Evolutionary conservation across 2,888 invertebrate species (phyloP), one percentile per base, ranked within the genome.

Genomic region (Actias luna): DNA sequence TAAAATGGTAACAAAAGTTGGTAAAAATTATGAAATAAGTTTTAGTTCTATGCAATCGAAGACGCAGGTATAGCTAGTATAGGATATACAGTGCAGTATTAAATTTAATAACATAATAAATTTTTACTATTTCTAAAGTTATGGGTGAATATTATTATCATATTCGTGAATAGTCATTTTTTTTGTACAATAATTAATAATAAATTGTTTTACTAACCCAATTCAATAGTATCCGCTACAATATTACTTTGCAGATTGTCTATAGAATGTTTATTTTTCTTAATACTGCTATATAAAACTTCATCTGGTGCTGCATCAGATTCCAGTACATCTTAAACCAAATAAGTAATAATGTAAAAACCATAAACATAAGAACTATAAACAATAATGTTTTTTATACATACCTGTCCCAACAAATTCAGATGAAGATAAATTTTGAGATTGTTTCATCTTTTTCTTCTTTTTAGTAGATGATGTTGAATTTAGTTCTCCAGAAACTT

Each of bases 231-330:
- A n/a, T 18, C 18, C 2, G n/a, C 42, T 42, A 18, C 42, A 8
- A 42, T 42, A n/a, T 18, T 18, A 42, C 42, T 42, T 7, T 42
- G 18, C 5, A 8, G 5, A n/a, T 42, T 18, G 18, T 42, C 42
- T 42, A 18, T 18, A 8, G 42, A 42, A 42, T 42, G 42, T 42
- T 42, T 42, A n/a, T 42, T 42, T 42, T 42, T 42, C 42, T 42
- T 42, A n/a, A 18, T 16, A 5, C 18, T 42, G n/a, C 18, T 5
- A 2, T 70, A 78, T 5, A 77, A 67, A 12, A 78, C 61, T 69
- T 83, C 83, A 27, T 71, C 58, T 7, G 82, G 82, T 2, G 75
- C 71, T 16, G 76, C 79, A 57, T 77, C 75, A 39, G 65, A 68
- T 61, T 68, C 58, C 33, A 16, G 63, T 46, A 66, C 60, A 52